Evolutionary conservation across 2,888 invertebrate genomes (phyloP).

Genomic region (Tortrix viridana): DNA sequence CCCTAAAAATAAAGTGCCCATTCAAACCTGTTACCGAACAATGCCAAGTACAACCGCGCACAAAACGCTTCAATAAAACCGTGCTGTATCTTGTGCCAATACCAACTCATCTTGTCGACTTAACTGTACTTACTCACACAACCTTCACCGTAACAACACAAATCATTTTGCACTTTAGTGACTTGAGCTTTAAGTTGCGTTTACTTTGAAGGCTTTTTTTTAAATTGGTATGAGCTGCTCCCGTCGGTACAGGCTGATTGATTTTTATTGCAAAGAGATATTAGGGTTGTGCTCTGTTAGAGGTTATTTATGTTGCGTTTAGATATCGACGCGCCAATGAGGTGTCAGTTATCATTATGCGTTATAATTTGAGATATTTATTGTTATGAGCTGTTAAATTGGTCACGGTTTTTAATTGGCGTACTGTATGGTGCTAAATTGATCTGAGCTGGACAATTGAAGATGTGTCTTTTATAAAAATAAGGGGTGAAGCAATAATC

Average conservation of each 20-base stretch:
- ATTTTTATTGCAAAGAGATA: conserved; percentile 72
- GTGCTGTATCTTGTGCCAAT: conserved; percentile 44
- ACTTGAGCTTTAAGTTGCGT: not conserved
- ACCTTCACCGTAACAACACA: not conserved
- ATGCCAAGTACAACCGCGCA: conserved; percentile 35
- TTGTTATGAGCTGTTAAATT: conserved; percentile 34
- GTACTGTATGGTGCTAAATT: conserved; percentile 22
- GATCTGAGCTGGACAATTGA: not conserved
- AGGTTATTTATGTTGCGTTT: conserved; percentile 26
- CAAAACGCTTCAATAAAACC: conserved; percentile 37
- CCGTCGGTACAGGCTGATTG: conserved; percentile 71
- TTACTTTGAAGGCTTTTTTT: conserved; percentile 13
- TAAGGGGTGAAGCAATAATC: not conserved
- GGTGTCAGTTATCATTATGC: conserved; percentile 37
- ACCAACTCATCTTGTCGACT: conserved; percentile 40
- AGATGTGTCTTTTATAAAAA: not conserved
- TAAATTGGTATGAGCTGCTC: conserved; percentile 39
- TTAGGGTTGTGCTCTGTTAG: conserved; percentile 57
- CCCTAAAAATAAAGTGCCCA: conserved; percentile 15
- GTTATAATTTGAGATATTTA: conserved; percentile 37
- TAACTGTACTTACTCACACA: conserved; percentile 35
- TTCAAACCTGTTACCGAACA: conserved; percentile 24
- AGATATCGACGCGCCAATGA: conserved; percentile 25
- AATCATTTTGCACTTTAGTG: conserved; percentile 20
- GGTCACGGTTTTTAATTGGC: conserved; percentile 24